Evolutionary conservation across 2,113 vertebrate genomes (phyloP).

Genomic region (Nettapus auritus): DNA sequence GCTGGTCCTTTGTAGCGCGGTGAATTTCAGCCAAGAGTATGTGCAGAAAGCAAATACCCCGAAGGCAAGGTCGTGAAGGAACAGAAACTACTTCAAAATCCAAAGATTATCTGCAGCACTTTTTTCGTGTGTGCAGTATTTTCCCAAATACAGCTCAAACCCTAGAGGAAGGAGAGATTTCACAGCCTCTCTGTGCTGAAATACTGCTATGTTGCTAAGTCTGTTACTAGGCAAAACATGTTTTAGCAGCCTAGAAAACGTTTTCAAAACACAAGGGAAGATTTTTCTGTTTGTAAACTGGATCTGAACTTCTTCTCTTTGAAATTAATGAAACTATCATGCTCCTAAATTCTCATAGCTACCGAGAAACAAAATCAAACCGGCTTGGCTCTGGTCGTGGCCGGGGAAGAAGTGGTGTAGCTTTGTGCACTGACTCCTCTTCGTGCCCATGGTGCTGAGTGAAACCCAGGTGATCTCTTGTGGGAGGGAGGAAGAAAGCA

Average conservation of each 20-base stretch:
- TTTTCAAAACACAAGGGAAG: conserved; percentile 26
- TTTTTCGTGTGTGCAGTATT: neutral
- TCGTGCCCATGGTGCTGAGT: neutral
- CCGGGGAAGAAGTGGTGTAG: neutral
- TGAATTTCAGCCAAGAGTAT: neutral
- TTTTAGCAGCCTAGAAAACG: conserved; percentile 41
- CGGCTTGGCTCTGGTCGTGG: neutral
- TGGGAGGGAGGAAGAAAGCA: neutral
- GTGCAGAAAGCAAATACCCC: neutral
- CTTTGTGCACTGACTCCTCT: neutral
- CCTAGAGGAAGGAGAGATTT: neutral
- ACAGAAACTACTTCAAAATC: neutral
- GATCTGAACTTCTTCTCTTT: neutral
- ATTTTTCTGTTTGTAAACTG: conserved; percentile 28
- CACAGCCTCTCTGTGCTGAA: neutral
- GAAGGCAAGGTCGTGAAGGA: neutral
- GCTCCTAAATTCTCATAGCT: neutral
- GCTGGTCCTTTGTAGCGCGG: neutral
- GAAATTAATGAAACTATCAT: neutral
- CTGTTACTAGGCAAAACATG: conserved; percentile 64
- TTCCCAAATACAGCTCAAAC: conserved; percentile 7
- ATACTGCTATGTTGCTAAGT: conserved; percentile 29
- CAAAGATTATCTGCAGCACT: neutral
- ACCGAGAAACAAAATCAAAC: neutral
- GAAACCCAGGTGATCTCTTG: neutral